Evolutionary conservation across 2,113 vertebrate genomes (phyloP), one percentile per base, ranked within the genome.

Genomic region (Indri indri): DNA sequence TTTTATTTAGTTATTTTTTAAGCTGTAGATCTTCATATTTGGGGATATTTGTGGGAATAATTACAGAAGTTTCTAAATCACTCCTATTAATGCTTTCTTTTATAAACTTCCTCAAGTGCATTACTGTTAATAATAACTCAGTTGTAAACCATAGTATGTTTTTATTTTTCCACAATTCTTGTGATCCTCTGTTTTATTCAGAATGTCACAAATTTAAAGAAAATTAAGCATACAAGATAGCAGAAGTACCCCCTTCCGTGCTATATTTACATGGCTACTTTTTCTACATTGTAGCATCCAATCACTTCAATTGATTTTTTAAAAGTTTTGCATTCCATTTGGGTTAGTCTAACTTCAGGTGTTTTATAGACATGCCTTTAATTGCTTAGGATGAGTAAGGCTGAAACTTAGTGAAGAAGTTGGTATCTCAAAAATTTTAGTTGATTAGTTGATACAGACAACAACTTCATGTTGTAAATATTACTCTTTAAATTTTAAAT

Each of bases 401-500:
- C 22, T 54, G 16, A 93, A 87, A 96, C 50, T 70, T 96, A 76
- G 32, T 84, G 45, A 65, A 63, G 71, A 87, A 59, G 34, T 88
- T 77, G 88, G 13, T 76, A 63, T 94, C n/a, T 81, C 87, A 83
- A 89, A 86, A 73, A 20, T 89, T 90, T 96, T 94, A 87, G 47
- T 92, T 94, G 47, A 96, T 96, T 73, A 45, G 4, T 80, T 95
- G 71, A 76, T 63, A 63, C 25, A 63, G 59, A 63, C 59, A 63
- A 30, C 25, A 63, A 30, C 61, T 30, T 30, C 61, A 63, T 63
- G 59, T 63, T 63, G 59, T 97, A 57, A 95, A 81, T 90, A 90
- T 45, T 92, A 87, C 70, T 80, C 25, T 96, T 37, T 80, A 79
- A 86, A 88, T 66, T 93, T 84, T 96, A 95, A 95, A 77, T 73